These are phyloP conservation scores for Meteorus sp. DNA, from an alignment of 1,140 invertebrate species.

Conservation along the genomic window DNA sequence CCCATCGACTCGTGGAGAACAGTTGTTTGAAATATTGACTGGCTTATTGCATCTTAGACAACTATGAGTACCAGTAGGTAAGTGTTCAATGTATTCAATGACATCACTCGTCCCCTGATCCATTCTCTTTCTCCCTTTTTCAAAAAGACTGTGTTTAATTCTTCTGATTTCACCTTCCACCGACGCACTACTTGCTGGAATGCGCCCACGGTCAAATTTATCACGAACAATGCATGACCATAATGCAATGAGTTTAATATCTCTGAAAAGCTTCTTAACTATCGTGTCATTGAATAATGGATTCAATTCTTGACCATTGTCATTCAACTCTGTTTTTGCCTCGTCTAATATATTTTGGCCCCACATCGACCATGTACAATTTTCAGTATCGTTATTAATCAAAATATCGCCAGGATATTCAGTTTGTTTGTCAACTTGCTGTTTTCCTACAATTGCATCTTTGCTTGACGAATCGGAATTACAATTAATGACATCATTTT, in stretches of 20 bases:
- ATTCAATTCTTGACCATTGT: conserved; percentile 9
- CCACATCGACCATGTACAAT: too few relatives aligned
- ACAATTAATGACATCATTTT: too few relatives aligned
- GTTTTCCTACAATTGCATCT: too few relatives aligned
- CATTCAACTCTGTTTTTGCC: too few relatives aligned
- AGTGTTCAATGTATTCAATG: background rate
- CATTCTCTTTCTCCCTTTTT: conserved; percentile 10
- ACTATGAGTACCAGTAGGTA: conserved; percentile 23
- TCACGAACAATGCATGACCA: conserved; percentile 18
- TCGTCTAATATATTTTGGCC: too few relatives aligned
- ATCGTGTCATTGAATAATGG: background rate
- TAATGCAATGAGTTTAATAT: conserved; percentile 15
- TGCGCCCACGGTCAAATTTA: conserved; percentile 20
- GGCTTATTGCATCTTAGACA: conserved; percentile 27
- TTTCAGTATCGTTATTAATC: too few relatives aligned
- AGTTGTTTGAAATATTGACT: conserved; percentile 24
- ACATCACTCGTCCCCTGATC: background rate
- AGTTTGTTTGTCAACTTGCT: too few relatives aligned
- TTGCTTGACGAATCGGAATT: too few relatives aligned
- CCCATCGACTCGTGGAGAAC: conserved; percentile 23
- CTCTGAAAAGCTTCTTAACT: background rate
- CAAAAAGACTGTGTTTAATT: conserved; percentile 14
- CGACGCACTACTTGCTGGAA: conserved; percentile 23
- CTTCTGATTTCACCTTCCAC: conserved; percentile 26
- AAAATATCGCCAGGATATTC: too few relatives aligned